Evolutionary conservation across 2,888 invertebrate species (phyloP), one percentile per base, ranked within the genome.

Genomic region (Neuroscelio doddi): DNA sequence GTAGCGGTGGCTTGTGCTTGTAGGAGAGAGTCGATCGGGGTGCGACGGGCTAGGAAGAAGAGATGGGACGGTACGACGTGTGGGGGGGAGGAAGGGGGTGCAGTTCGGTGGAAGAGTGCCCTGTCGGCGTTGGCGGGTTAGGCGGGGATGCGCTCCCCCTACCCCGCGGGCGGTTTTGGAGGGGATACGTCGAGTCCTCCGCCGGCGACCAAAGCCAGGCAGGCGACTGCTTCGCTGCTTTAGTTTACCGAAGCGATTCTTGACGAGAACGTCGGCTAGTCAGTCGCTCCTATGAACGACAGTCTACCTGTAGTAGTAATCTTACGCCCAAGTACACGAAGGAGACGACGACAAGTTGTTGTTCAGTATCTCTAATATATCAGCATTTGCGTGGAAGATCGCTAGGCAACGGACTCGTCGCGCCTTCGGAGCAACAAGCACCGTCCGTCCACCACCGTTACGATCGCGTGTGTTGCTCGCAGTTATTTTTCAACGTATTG

Each of bases 181-280:
- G 76, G 72, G 73, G 73, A 75, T 72, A 74, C 75, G n/a, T n/a
- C n/a, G n/a, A 74, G 77, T 74, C 79, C 77, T 73, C 75, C 79
- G 74, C 71, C 77, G 75, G 69, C 77, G 78, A 39, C 29, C 24
- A 30, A 34, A 34, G 34, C n/a, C 34, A 17, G 47, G 34, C 26
- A 21, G 26, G 32, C 34, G 30, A 47, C 14, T 34, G 29, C 17
- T 16, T 38, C 27, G 21, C n/a, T 12, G 38, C 30, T 29, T 32
- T 80, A 80, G 80, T 80, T 76, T 76, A 77, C 77, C 79, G 79
- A 75, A 71, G 73, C 74, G 73, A 71, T 72, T 72, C 79, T 72
- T 73, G 73, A 76, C 75, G 75, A 71, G 70, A 77, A 63, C 70
- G 70, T 76, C 74, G 77, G 71, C 1, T 29, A 7, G 8, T 14